Evolutionary conservation across 2,797 vertebrate genomes (phyloP), one percentile per base, ranked within the genome.

Genomic region (Mastacembelus armatus): DNA sequence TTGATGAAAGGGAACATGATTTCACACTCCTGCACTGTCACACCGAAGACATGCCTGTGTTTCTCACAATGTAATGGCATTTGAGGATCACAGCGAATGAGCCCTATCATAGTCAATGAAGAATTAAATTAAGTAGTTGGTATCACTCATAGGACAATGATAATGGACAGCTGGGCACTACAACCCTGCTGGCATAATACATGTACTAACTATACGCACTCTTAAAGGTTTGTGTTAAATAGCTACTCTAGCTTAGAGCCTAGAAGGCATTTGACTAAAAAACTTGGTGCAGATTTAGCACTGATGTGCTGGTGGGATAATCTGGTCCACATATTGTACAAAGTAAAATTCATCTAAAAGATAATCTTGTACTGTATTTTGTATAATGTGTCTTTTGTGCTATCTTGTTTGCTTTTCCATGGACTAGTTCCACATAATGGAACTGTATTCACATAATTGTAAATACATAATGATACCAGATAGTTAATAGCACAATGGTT

Each of bases 1-100:
- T 84, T 83, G 84, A 88, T 90, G 85, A 87, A 88, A 87, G 82
- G 84, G 74, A 81, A 86, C 85, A 86, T 84, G 89, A 86, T 87
- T 89, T 86, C 77, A 87, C 81, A 86, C 81, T 75, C 72, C 50
- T 21, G 12, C n/a, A 66, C 86, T 74, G 83, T 89, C 89, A 87
- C 72, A 69, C 75, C 54, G 35, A 54, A 80, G 87, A 88, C 84
- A 66, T 71, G 84, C 70, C 78, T 29, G 72, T 77, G 79, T 86
- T 84, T 71, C 69, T 72, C 42, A 55, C 89, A 74, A 89, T 87
- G 85, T 89, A 85, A 84, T 82, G 87, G 82, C 59, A 58, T 75
- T 57, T 47, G 78, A 80, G 78, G 54, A 78, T 75, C 62, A 27
- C 75, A 75, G 82, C 48, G 84, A 86, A 88, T 79, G 85, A 85